These are phyloP conservation scores for Helostoma temminkii DNA, from an alignment of 2,797 vertebrate genomes.

Conservation along the genomic window DNA sequence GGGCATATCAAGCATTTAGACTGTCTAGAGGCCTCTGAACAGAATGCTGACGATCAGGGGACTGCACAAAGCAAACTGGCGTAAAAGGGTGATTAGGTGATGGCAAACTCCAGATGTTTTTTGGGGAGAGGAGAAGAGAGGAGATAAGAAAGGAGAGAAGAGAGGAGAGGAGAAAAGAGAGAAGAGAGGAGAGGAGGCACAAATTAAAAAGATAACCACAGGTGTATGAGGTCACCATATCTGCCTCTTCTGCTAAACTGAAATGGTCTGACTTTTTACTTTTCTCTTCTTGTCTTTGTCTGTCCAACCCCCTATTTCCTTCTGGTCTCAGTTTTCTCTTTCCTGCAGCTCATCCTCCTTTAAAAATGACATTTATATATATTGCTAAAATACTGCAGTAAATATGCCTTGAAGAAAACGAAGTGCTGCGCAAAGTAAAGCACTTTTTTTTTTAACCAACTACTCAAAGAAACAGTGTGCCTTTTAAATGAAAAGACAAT, in stretches of 20 bases:
- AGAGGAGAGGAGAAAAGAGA: constrained; percentile 15
- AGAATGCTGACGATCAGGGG: constrained; percentile 35
- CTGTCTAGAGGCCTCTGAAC: constrained; percentile 19
- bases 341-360: too few relatives aligned
- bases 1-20: constrained; percentile 34
- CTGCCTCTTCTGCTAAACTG: constrained; percentile 16
- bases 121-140: constrained; percentile 19
- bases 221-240: constrained; percentile 8
- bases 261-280: neutral
- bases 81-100: constrained; percentile 40
- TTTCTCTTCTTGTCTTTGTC: too few relatives aligned
- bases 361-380: too few relatives aligned
- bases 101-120: constrained; percentile 47
- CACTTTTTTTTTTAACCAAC: neutral
- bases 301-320: too few relatives aligned
- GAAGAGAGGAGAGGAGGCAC: neutral
- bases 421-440: too few relatives aligned
- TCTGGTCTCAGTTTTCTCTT: too few relatives aligned
- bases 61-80: constrained; percentile 39
- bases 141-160: too few relatives aligned
- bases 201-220: constrained; percentile 19
- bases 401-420: too few relatives aligned
- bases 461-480: too few relatives aligned
- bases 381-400: too few relatives aligned
- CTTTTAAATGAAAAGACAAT: too few relatives aligned